Evolutionary conservation across 2,888 invertebrate genomes (phyloP).

Genomic region (Scaptomyza tumidula): DNA sequence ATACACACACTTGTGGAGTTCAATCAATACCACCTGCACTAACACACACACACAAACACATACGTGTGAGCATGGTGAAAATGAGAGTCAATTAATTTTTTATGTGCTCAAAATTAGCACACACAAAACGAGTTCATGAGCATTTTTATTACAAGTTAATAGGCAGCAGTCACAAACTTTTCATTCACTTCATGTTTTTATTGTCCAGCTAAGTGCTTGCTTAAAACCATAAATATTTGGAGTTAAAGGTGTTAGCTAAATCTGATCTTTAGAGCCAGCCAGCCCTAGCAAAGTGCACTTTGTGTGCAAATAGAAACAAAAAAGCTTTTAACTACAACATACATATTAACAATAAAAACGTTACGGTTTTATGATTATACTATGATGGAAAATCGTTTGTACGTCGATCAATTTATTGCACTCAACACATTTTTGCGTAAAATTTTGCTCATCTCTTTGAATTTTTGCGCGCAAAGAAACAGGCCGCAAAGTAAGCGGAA

Average conservation of each 20-base stretch:
- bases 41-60: conserved; percentile 10
- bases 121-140: conserved; percentile 41
- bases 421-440: conserved; percentile 3
- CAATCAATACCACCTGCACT: conserved; percentile 43
- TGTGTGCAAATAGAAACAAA: neutral
- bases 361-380: conserved; percentile 5
- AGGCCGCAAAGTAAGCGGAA: conserved; percentile 53
- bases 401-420: conserved; percentile 17
- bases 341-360: neutral
- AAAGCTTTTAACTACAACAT: neutral
- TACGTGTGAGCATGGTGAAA: conserved; percentile 1
- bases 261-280: neutral
- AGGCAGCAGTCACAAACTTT: neutral
- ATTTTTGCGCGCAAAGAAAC: conserved; percentile 34
- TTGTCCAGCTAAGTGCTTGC: neutral
- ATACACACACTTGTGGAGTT: conserved; percentile 31
- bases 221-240: neutral
- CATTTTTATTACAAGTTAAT: conserved; percentile 34
- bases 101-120: conserved; percentile 51
- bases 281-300: neutral
- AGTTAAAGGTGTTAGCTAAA: neutral
- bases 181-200: neutral
- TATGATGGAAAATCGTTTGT: conserved; percentile 1
- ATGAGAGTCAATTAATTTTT: conserved; percentile 49
- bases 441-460: conserved; percentile 39